Evolutionary conservation across 92 coral and sea anemone species (phyloP), one percentile per base, ranked within the genome.

Genomic region (Heteractis magnifica): DNA sequence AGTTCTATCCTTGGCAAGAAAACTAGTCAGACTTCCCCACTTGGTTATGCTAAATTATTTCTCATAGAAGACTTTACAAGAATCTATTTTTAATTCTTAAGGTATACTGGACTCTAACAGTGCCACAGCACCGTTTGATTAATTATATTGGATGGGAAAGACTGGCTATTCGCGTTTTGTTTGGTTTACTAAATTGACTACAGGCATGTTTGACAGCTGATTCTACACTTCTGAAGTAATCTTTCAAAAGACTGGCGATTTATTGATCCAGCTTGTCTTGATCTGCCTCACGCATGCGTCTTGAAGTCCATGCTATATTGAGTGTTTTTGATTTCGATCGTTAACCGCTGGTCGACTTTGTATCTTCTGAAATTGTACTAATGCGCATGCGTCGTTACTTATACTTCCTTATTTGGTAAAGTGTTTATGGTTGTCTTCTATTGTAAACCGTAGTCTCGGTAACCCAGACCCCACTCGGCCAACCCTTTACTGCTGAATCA

Each of bases 261-360:
- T 68, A 26, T 68, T 68, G 73, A 68, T 68, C 49, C 26, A 68
- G 73, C 73, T 68, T 68, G 73, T 50, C 71, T 21, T 3, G 19
- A 19, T 65, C 23, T 65, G 14, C 18, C 10, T 7, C 49, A 26
- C 16, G 49, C 73, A 68, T 26, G 73, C 49, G 73, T 15, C 20
- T 34, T 62, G 10, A 9, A 34, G 44, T 34, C 13, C 10, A 53
- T 53, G 58, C 6, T 53, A 12, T 8, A 8, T 53, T 53, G 58
- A 34, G 44, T 34, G 58, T 12, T 53, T 53, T 53, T 53, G 6
- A 8, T 53, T 53, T 53, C 13, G 10, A 53, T 53, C 13, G 58
- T 53, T 8, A 53, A 53, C 58, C 58, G 10, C 58, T 12, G 13
- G 58, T 8, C 13, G 4, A 53, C 58, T 34, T 34, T 34, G 58